phyloP scores from a whole-genome alignment of 2,888 invertebrate genomes.

The Calameuta filiformis region DNA sequence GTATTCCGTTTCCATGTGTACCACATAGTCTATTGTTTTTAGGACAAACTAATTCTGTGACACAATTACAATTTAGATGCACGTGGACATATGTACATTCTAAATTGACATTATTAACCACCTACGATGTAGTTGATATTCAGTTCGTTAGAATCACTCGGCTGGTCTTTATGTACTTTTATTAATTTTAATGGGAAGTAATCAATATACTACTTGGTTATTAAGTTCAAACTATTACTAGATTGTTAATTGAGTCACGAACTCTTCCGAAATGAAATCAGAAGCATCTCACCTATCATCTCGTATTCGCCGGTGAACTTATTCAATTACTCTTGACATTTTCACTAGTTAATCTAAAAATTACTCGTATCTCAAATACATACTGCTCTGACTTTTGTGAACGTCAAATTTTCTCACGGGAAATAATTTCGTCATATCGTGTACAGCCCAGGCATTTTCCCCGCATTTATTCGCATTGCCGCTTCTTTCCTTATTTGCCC shows the following conservation, averaged over 20 bases:
- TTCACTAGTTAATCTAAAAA: neutral
- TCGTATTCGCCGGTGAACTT: constrained; percentile 1
- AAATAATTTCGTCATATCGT: constrained; percentile 60
- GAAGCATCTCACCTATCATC: neutral
- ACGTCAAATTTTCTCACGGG: constrained; percentile 8
- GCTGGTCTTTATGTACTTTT: constrained; percentile 14
- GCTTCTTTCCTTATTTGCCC: constrained; percentile 68
- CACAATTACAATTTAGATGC: neutral
- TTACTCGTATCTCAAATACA: neutral
- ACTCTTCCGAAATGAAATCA: neutral
- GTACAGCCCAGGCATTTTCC: constrained; percentile 68
- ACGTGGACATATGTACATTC: neutral
- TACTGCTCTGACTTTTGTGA: constrained; percentile 3
- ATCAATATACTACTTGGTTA: neutral
- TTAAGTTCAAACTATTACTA: neutral
- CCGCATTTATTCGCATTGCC: constrained; percentile 72
- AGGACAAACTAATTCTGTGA: neutral
- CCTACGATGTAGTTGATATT: constrained; percentile 23
- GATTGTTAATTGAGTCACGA: neutral
- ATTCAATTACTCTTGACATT: neutral
- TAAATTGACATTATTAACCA: neutral
- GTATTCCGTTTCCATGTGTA: neutral
- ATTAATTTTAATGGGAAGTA: constrained; percentile 20
- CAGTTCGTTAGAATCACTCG: constrained; percentile 36
- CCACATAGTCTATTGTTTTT: neutral